Evolutionary conservation across 2,888 invertebrate species (phyloP).

Genomic region (Theodoxus fluviatilis): DNA sequence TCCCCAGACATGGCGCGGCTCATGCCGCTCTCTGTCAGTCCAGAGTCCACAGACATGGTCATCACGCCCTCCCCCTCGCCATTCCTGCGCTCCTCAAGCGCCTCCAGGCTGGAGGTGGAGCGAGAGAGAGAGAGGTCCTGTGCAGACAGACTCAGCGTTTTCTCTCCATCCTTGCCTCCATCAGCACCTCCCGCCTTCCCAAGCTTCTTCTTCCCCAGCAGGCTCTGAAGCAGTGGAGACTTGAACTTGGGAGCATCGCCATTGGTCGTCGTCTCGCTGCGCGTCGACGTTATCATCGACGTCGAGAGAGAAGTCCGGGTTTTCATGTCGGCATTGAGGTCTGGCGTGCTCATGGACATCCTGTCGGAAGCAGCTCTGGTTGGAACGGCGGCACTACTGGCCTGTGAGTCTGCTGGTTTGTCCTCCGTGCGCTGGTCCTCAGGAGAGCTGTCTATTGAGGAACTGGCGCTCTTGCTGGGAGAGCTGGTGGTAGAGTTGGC

Average conservation of each 20-base stretch:
- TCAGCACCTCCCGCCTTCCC: conserved; percentile 31
- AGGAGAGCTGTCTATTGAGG: conserved; percentile 34
- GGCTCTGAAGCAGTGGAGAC: conserved; percentile 56
- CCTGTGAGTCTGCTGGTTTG: not conserved
- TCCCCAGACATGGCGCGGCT: no score
- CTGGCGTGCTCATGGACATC: not conserved
- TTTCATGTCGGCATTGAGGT: conserved; percentile 24
- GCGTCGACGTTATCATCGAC: not conserved
- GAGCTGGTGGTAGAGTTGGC: conserved; percentile 42
- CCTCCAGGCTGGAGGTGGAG: not conserved
- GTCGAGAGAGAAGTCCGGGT: not conserved
- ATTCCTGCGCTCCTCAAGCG: conserved; percentile 14
- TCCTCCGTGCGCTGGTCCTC: conserved; percentile 34
- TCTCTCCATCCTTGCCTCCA: conserved; percentile 36
- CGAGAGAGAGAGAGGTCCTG: not conserved
- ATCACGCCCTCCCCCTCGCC: conserved; percentile 16
- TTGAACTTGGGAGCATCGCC: conserved; percentile 55
- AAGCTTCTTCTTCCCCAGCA: conserved; percentile 53
- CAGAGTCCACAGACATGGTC: conserved; percentile 24
- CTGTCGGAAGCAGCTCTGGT: conserved; percentile 20
- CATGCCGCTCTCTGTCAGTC: conserved; percentile 11
- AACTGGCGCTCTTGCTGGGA: conserved; percentile 43
- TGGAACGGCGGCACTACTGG: conserved; percentile 7
- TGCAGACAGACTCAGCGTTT: conserved; percentile 17
- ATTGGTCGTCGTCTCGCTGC: conserved; percentile 28